Conservation (phyloP, 2,797 vertebrate species). For the Trichosurus vulpecula region DNA sequence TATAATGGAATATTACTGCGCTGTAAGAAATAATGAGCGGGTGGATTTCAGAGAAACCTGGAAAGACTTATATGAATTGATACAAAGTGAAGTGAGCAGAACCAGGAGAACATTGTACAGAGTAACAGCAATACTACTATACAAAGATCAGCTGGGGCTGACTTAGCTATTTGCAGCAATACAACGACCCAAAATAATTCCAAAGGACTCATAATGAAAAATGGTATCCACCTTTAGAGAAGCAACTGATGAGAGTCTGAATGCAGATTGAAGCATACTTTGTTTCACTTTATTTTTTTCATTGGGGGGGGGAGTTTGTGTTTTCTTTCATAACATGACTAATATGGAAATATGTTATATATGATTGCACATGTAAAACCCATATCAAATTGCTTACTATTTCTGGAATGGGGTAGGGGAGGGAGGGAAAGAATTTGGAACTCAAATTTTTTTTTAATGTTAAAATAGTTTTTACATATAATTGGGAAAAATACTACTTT, state of each 20-base stretch:
- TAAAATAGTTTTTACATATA: too few species aligned
- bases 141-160: not conserved
- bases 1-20: not conserved
- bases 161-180: not conserved
- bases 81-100: not conserved
- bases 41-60: not conserved
- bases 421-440: too few species aligned
- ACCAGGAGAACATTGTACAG: not conserved
- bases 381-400: too few species aligned
- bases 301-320: not conserved
- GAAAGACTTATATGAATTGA: not conserved
- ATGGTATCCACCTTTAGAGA: not conserved
- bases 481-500: too few species aligned
- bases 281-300: not conserved
- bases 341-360: too few species aligned
- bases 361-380: too few species aligned
- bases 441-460: too few species aligned
- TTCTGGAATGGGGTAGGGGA: too few species aligned
- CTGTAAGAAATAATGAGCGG: not conserved
- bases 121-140: not conserved
- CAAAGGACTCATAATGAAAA: not conserved
- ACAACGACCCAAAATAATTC: not conserved
- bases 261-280: not conserved
- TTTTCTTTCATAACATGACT: too few species aligned
- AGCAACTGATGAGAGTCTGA: not conserved